A percentile compares a stretch with the other conserved stretches of the same genome.
phyloP scores from a whole-genome alignment of 2,888 invertebrate genomes.

The Drosophila antonietae region DNA sequence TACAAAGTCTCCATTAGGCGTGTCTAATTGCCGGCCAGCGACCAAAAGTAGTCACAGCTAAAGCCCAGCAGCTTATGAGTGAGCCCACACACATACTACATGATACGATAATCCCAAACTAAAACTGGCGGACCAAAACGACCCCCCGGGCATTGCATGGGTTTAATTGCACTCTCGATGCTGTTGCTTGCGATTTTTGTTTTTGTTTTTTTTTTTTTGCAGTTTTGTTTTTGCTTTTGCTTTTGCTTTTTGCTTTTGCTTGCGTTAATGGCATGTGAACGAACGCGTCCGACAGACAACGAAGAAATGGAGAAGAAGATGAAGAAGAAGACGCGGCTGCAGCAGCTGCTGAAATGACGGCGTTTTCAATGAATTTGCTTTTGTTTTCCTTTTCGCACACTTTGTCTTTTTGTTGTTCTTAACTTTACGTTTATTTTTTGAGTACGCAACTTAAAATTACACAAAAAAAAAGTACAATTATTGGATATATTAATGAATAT shows the following conservation, averaged over 20 bases:
- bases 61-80: conserved; percentile 4
- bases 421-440: conserved; percentile 28
- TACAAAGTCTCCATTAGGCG: conserved; percentile 23
- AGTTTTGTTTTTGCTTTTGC: not conserved
- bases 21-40: conserved; percentile 41
- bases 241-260: conserved; percentile 42
- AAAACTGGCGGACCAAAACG: conserved; percentile 44
- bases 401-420: conserved; percentile 4
- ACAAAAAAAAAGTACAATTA: conserved; percentile 18
- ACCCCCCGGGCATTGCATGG: conserved; percentile 59
- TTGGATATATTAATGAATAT: not conserved
- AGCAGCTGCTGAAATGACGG: conserved; percentile 20
- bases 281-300: conserved; percentile 24
- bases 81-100: conserved; percentile 2
- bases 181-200: conserved; percentile 22
- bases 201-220: conserved; percentile 28
- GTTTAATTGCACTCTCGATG: conserved; percentile 64
- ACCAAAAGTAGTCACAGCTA: conserved; percentile 1
- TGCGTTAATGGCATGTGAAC: conserved; percentile 58
- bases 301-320: conserved; percentile 9
- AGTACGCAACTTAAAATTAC: conserved; percentile 36
- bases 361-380: conserved; percentile 27
- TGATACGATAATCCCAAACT: conserved; percentile 11
- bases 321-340: conserved; percentile 3
- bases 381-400: conserved; percentile 3